These are phyloP conservation scores for Onthophagus taurus DNA, from an alignment of 1,140 invertebrate genomes.

Conservation along the genomic window DNA sequence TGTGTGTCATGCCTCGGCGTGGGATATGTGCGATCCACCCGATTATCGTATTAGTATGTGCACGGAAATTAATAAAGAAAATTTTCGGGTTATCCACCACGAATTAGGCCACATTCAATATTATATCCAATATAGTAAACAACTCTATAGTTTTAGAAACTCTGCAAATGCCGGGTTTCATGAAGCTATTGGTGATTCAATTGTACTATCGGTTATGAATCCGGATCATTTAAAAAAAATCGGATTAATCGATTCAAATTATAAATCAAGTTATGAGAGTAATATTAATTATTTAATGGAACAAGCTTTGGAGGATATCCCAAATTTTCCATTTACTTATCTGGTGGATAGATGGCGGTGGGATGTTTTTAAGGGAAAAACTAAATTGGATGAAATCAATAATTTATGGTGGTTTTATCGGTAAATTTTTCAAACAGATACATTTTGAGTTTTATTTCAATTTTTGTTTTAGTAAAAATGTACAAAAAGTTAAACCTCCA, in stretches of 20 bases:
- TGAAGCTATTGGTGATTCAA: conserved; percentile 64
- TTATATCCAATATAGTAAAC: conserved; percentile 59
- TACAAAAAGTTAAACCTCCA: too few relatives aligned
- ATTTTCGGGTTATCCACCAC: conserved; percentile 64
- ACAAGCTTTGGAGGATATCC: conserved; percentile 62
- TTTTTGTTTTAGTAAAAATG: too few relatives aligned
- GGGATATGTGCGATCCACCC: conserved; percentile 63
- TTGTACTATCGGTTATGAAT: conserved; percentile 51
- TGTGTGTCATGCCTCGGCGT: conserved; percentile 68
- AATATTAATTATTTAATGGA: conserved; percentile 44
- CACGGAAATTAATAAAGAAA: conserved; percentile 45
- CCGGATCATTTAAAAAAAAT: conserved; percentile 56
- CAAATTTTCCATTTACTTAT: conserved; percentile 63
- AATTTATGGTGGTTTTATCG: conserved; percentile 52
- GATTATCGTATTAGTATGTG: conserved; percentile 51
- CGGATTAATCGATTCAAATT: conserved; percentile 44
- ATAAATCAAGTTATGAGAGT: conserved; percentile 25
- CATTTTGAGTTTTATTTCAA: too few relatives aligned
- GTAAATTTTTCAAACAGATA: too few relatives aligned
- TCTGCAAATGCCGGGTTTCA: conserved; percentile 61
- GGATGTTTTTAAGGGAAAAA: conserved; percentile 57
- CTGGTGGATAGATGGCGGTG: conserved; percentile 68
- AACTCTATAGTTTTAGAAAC: conserved; percentile 53
- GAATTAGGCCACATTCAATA: conserved; percentile 77
- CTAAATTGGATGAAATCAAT: conserved; percentile 45